Percentiles rank a stretch among this genome's conserved stretches.
These are phyloP conservation scores for Cyclina sinensis DNA, from an alignment of 1,140 invertebrate species.

Conservation along the genomic window DNA sequence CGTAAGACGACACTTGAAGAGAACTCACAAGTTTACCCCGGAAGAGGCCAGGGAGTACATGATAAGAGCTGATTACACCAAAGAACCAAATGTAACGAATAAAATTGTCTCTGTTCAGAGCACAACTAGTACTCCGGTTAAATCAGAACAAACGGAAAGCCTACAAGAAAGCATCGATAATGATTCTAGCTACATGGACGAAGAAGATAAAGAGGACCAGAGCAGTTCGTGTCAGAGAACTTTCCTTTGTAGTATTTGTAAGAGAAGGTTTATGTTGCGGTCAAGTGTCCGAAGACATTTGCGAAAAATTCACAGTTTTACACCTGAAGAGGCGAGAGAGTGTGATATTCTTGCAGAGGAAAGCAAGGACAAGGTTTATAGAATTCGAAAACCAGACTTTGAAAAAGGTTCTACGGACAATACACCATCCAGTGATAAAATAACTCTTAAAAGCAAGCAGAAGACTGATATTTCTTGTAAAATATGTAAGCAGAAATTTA, in stretches of 20 bases:
- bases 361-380: background rate
- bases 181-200: conserved; percentile 41
- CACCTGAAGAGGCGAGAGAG: conserved; percentile 42
- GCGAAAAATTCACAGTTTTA: conserved; percentile 45
- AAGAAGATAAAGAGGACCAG: conserved; percentile 49
- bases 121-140: background rate
- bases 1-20: conserved; percentile 54
- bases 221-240: conserved; percentile 31
- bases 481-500: conserved; percentile 50
- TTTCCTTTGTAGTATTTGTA: conserved; percentile 45
- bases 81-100: conserved; percentile 35
- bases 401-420: background rate
- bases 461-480: conserved; percentile 47
- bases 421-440: background rate
- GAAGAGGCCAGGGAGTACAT: conserved; percentile 63
- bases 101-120: conserved; percentile 8
- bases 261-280: conserved; percentile 50
- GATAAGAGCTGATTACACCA: conserved; percentile 54
- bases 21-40: conserved; percentile 54
- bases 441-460: background rate
- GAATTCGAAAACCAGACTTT: conserved; percentile 22
- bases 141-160: conserved; percentile 3
- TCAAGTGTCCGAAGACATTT: conserved; percentile 56
- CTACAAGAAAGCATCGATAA: background rate
- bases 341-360: conserved; percentile 57